Percentiles rank a stretch among this genome's conserved stretches.
These are phyloP conservation scores for Todiramphus saurophagus DNA, from an alignment of 2,113 vertebrate genomes.

Conservation along the genomic window DNA sequence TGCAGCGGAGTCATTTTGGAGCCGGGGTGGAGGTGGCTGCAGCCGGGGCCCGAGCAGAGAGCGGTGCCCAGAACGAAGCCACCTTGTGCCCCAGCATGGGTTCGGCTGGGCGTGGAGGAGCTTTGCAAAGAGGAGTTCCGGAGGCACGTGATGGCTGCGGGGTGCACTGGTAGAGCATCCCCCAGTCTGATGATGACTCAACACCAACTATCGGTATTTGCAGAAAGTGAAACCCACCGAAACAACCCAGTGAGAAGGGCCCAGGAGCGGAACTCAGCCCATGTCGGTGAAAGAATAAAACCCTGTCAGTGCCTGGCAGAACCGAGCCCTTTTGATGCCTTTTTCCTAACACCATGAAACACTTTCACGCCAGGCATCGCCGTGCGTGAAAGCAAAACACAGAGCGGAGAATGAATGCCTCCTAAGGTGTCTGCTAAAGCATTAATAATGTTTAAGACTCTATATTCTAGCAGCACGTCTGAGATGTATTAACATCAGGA, in stretches of 20 bases:
- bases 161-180: not conserved
- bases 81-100: not conserved
- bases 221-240: not conserved
- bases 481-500: slow-evolving; percentile 33
- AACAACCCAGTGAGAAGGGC: not conserved
- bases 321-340: not conserved
- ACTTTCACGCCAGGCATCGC: not conserved
- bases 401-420: not conserved
- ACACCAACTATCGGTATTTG: not conserved
- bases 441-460: not conserved
- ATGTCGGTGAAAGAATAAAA: not conserved
- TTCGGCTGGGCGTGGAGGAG: accelerated
- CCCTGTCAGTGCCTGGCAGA: not conserved
- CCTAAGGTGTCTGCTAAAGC: not conserved
- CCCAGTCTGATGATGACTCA: not conserved
- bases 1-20: not conserved
- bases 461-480: not conserved
- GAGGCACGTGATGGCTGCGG: accelerated
- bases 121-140: not conserved
- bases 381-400: not conserved
- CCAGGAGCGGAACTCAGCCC: not conserved
- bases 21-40: not conserved
- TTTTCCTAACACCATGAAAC: not conserved
- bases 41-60: accelerated
- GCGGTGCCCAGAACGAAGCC: not conserved